Evolutionary conservation across 1,140 invertebrate genomes (phyloP), one percentile per base, ranked within the genome.

Genomic region (Scaptomyza graminum): DNA sequence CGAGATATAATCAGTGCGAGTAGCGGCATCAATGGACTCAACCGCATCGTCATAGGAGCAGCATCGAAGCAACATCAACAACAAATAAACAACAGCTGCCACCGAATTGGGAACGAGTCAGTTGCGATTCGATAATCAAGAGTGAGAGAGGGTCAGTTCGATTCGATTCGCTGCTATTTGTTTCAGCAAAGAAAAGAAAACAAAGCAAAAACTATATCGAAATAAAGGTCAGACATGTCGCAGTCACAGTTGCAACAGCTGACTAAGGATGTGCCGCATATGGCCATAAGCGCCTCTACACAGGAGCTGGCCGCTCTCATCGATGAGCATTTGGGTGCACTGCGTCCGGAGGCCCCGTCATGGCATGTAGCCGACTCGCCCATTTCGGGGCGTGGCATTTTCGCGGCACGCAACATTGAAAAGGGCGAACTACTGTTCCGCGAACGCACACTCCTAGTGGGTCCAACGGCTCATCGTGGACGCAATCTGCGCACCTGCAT

Each of bases 341-440:
- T 90, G 46, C 74, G 74, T 9, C 47, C 74, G 4, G 11, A 39
- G 28, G 28, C 74, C 11, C 90, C 87, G 5, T 54, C 66, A 55
- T 94, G 93, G 93, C 90, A 69, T 12, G 91, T 95, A 37, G 74
- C 74, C 11, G 90, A 92, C 59, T 95, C 94, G 0, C 74, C 91
- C 1, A 71, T 95, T 8, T 93, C 93, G 22, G 95, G 95, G 1
- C 93, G 95, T 5, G 95, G 95, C 11, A 66, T 96, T 8, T 93
- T 96, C 59, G 95, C 95, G 0, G 93, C 84, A 0, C 91, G 94
- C 39, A 93, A 95, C 70, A 95, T 96, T 11, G 75, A 89, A 13
- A 71, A 92, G 5, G 95, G 95, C 22, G 95, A 96, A 90, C 78
- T 95, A 28, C 93, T 96, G 11, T 95, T 95, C 73, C 91, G 93